These are phyloP conservation scores for Tarsius wallacei DNA, from an alignment of 2,797 vertebrate genomes.

Conservation along the genomic window DNA sequence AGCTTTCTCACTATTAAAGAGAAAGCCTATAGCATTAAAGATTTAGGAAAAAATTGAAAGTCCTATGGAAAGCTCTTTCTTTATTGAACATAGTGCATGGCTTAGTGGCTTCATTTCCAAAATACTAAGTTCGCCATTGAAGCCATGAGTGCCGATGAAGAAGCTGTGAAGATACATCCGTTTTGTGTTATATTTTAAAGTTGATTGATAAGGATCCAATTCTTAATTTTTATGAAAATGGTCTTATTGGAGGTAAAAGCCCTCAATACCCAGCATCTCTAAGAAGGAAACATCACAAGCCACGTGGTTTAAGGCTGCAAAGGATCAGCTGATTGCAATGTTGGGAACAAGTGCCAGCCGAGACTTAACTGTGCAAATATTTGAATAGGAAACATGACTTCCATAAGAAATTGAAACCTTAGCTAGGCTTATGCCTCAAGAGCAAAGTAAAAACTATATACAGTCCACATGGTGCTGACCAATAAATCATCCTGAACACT, in stretches of 20 bases:
- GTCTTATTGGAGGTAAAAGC: not conserved
- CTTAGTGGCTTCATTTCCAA: not conserved
- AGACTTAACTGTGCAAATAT: slow-evolving; percentile 18
- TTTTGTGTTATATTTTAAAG: not conserved
- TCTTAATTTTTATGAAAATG: slow-evolving; percentile 46
- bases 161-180: not conserved
- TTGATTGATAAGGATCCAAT: not conserved
- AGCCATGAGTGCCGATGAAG: not conserved
- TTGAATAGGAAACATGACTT: not conserved
- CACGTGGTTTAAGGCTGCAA: not conserved
- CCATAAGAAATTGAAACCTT: not conserved
- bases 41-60: not conserved
- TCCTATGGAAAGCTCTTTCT: not conserved
- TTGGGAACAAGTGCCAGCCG: not conserved
- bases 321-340: not conserved
- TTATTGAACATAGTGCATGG: not conserved
- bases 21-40: not conserved
- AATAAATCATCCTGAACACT: slow-evolving; percentile 32
- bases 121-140: not conserved
- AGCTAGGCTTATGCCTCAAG: not conserved
- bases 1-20: slow-evolving; percentile 45
- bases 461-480: not conserved
- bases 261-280: not conserved
- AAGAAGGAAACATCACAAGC: slow-evolving; percentile 10
- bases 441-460: slow-evolving; percentile 13